Percentiles rank a stretch among this genome's conserved stretches.
Evolutionary conservation across 2,113 vertebrate species (phyloP).

Genomic region (Sturnus vulgaris): DNA sequence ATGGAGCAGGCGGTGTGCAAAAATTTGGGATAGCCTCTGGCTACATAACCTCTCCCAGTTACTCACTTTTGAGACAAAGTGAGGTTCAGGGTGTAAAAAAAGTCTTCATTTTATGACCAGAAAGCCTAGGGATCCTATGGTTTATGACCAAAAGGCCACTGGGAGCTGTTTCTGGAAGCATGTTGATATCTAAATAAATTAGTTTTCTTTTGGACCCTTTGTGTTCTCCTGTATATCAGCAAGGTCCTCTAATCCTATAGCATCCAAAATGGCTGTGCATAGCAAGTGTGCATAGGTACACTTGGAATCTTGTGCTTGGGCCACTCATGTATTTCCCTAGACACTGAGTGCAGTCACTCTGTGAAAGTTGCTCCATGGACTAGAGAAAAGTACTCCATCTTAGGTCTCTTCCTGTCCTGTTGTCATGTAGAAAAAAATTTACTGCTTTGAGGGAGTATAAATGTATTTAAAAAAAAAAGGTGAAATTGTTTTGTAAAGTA

Average conservation of each 20-base stretch:
- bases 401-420: neutral
- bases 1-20: neutral
- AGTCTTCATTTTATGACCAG: neutral
- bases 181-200: neutral
- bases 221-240: neutral
- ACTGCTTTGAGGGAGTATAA: neutral
- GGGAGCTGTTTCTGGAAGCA: neutral
- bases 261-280: neutral
- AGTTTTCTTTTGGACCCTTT: neutral
- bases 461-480: too few species aligned
- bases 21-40: accelerated
- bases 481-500: neutral
- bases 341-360: neutral
- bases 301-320: neutral
- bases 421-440: neutral
- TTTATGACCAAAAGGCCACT: neutral
- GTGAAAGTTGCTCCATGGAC: neutral
- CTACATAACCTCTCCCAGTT: neutral
- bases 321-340: neutral
- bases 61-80: neutral
- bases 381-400: neutral
- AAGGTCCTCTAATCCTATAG: neutral
- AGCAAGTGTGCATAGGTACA: neutral
- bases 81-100: neutral
- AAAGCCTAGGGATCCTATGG: neutral